phyloP scores from a whole-genome alignment of 2,113 vertebrate genomes.

The Mus musculus region DNA sequence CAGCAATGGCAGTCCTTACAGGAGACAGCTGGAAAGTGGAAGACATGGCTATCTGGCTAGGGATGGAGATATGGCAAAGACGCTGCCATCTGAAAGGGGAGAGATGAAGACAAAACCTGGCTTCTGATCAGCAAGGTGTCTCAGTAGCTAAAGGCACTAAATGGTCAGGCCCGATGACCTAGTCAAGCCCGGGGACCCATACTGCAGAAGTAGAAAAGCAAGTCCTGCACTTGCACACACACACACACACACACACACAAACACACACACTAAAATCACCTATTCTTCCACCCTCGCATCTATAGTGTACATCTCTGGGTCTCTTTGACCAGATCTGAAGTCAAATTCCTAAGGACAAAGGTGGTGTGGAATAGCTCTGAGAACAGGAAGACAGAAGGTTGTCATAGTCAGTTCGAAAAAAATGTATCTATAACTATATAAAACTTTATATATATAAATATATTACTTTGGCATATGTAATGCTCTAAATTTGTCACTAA shows the following conservation, averaged over 20 bases:
- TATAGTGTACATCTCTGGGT: background rate
- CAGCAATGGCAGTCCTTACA: background rate
- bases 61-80: background rate
- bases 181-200: background rate
- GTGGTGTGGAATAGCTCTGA: slow-evolving; percentile 58
- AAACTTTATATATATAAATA: slow-evolving; percentile 44
- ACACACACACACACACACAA: background rate
- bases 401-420: slow-evolving; percentile 43
- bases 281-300: background rate
- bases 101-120: background rate
- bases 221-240: background rate
- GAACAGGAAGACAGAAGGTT: slow-evolving; percentile 34
- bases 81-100: background rate
- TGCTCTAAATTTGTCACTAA: slow-evolving; percentile 60
- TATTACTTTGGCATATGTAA: slow-evolving; percentile 39
- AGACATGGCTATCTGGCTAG: background rate
- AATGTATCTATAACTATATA: no score
- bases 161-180: background rate
- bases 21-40: background rate
- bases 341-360: background rate
- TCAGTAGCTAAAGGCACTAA: background rate
- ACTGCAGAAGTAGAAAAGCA: background rate
- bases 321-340: background rate
- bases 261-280: background rate
- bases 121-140: background rate